Conservation (phyloP, 2,888 invertebrate genomes). For the Drosophila sordidula region DNA sequence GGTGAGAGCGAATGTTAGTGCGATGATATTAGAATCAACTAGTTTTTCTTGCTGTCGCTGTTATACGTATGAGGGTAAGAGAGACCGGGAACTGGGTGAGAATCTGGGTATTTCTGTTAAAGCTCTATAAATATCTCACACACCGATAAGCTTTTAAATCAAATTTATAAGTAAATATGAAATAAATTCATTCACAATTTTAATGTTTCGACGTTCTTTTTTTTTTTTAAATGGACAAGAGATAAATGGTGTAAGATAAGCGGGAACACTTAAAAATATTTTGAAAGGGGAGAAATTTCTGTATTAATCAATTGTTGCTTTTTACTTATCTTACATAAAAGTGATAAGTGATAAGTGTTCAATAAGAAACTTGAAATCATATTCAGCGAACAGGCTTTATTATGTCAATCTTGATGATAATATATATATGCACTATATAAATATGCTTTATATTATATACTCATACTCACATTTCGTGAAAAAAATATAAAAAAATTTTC, state of each 20-base stretch:
- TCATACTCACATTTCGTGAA: too few relatives aligned
- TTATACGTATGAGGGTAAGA: background rate
- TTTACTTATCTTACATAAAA: background rate
- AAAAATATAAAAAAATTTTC: too few relatives aligned
- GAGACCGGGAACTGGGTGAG: too few relatives aligned
- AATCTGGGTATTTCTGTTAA: too few relatives aligned
- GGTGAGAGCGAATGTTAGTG: background rate
- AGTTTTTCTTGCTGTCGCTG: background rate
- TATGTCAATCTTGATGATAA: too few relatives aligned
- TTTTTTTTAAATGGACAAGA: background rate
- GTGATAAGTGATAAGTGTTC: background rate
- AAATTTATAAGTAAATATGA: conserved; percentile 14
- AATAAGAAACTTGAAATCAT: background rate
- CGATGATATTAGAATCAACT: background rate
- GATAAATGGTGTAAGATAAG: background rate
- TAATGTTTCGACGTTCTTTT: background rate
- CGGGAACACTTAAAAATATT: conserved; percentile 3
- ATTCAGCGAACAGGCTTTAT: background rate
- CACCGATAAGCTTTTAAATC: conserved; percentile 3
- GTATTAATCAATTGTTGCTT: background rate
- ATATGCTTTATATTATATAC: too few relatives aligned
- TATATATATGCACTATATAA: too few relatives aligned
- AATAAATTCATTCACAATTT: conserved; percentile 7
- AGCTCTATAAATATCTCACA: background rate
- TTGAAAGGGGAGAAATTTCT: background rate